A percentile compares a stretch with the other conserved stretches of the same genome.
These are phyloP conservation scores for Pangasius macronema DNA, from an alignment of 2,797 vertebrate genomes.

Conservation along the genomic window DNA sequence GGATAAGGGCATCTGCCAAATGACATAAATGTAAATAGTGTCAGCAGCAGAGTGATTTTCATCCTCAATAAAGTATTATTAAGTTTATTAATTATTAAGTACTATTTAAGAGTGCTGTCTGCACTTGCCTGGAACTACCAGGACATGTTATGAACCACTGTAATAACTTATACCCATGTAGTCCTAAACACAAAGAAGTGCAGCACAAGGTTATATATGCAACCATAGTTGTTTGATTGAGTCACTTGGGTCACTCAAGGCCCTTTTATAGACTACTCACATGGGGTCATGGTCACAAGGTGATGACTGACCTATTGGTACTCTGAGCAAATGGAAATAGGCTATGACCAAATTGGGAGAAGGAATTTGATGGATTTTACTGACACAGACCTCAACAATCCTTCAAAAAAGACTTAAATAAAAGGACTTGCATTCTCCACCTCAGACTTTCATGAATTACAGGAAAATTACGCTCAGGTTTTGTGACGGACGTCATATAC, in stretches of 20 bases:
- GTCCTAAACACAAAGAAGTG: neutral
- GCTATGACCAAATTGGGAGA: constrained; percentile 2
- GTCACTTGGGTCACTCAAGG: neutral
- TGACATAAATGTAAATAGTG: no score
- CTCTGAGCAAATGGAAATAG: constrained; percentile 8
- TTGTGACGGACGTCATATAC: neutral
- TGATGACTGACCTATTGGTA: neutral
- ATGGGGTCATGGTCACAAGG: neutral
- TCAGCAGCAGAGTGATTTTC: neutral
- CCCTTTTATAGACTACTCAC: neutral
- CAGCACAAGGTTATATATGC: neutral
- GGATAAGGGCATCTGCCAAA: no score
- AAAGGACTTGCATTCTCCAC: neutral
- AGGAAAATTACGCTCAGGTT: neutral
- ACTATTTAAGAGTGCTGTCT: neutral
- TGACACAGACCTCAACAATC: no score
- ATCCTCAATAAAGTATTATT: neutral
- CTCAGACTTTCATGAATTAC: neutral
- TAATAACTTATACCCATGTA: neutral
- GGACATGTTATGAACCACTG: neutral
- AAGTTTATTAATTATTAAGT: no score
- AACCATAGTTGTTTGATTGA: neutral
- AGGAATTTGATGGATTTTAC: neutral
- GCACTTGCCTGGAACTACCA: neutral
- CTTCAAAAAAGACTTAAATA: neutral